Percentiles rank a stretch among this genome's conserved stretches.
These are phyloP conservation scores for Pyrgilauda ruficollis DNA, from an alignment of 2,113 vertebrate genomes.

Conservation along the genomic window DNA sequence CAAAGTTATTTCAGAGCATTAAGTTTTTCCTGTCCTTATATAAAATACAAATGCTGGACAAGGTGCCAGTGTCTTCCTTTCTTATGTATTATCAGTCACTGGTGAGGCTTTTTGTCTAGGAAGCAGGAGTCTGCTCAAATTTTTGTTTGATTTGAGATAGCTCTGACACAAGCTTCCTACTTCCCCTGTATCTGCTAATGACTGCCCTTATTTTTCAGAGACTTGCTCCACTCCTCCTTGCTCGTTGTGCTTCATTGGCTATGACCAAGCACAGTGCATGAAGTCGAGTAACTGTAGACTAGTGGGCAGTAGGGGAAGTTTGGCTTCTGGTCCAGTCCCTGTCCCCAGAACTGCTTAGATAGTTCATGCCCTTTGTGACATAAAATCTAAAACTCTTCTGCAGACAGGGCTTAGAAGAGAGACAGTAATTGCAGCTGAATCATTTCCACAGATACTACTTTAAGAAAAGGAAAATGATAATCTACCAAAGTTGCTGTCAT, in stretches of 20 bases:
- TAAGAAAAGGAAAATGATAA: neutral
- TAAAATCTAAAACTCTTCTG: neutral
- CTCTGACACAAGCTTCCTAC: neutral
- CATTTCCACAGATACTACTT: neutral
- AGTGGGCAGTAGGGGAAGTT: neutral
- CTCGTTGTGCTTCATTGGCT: neutral
- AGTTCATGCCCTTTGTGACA: neutral
- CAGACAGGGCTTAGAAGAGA: neutral
- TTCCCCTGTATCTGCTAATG: neutral
- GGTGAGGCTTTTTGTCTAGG: neutral
- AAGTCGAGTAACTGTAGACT: neutral
- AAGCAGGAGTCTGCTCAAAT: neutral
- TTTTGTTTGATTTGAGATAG: neutral
- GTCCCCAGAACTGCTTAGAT: neutral
- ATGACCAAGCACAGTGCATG: neutral
- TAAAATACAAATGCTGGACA: neutral
- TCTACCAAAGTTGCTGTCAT: neutral
- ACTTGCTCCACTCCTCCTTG: neutral
- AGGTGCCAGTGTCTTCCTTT: neutral
- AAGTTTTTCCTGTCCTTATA: neutral
- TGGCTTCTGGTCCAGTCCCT: neutral
- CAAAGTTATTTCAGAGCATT: neutral
- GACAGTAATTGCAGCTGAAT: slow-evolving; percentile 22
- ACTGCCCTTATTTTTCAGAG: neutral
- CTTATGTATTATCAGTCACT: neutral